Conservation (phyloP, 2,888 invertebrate genomes). For the Phanerotoma sp. region DNA sequence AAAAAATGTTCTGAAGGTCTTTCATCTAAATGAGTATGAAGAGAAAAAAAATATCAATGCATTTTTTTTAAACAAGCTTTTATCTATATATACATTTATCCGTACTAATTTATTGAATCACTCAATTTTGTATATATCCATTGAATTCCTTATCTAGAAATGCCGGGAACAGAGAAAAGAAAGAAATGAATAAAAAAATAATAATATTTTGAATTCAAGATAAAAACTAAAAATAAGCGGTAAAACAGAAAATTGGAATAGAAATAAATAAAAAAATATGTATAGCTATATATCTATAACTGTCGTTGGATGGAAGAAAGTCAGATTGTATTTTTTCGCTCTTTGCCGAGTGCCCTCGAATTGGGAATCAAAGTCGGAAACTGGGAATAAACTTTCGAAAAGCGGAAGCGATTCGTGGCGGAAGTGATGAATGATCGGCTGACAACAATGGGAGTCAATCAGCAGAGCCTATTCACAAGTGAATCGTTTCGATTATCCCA, state of each 20-base stretch:
- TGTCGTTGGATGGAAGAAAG: not conserved
- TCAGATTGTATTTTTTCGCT: conserved; percentile 1
- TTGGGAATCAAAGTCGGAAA: conserved; percentile 25
- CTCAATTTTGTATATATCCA: too few species aligned
- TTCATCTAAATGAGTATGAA: too few species aligned
- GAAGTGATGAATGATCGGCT: conserved; percentile 50
- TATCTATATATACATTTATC: too few species aligned
- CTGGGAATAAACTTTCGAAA: conserved; percentile 38
- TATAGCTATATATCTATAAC: not conserved
- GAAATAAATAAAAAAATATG: not conserved
- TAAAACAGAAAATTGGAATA: not conserved
- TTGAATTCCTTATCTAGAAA: too few species aligned
- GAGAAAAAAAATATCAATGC: too few species aligned
- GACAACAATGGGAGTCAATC: conserved; percentile 55
- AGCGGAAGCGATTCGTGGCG: conserved; percentile 41
- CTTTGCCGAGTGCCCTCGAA: conserved; percentile 17
- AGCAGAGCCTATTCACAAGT: conserved; percentile 47
- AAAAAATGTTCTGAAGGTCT: too few species aligned
- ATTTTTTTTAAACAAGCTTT: too few species aligned
- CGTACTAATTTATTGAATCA: too few species aligned
- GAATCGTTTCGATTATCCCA: conserved; percentile 52
- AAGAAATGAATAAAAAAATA: not conserved
- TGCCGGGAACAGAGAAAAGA: not conserved
- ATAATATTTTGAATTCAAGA: too few species aligned
- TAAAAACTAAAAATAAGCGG: too few species aligned